Conservation (phyloP, 2,888 invertebrate genomes). For the Sicus ferrugineus region DNA sequence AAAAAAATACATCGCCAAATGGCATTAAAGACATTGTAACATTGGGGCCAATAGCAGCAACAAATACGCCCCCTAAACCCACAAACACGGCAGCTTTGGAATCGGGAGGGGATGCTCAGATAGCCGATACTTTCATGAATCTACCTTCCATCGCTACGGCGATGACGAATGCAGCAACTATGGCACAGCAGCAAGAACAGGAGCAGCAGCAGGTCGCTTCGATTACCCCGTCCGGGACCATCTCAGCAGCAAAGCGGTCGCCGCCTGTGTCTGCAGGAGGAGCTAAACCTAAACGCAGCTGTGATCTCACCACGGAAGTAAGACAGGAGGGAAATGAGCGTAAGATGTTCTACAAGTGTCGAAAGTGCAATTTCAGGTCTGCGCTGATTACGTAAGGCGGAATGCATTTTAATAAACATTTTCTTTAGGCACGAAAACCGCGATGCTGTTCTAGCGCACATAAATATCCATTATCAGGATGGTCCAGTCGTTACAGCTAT, state of each 20-base stretch:
- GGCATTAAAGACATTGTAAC: constrained; percentile 56
- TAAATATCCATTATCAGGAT: constrained; percentile 71
- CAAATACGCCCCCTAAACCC: constrained; percentile 10
- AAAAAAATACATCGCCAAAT: constrained; percentile 55
- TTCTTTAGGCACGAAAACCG: constrained; percentile 71
- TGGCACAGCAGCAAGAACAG: constrained; percentile 49
- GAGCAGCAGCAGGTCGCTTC: constrained; percentile 51
- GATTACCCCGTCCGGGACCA: constrained; percentile 59
- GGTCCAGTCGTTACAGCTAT: constrained; percentile 44
- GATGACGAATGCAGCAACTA: constrained; percentile 58
- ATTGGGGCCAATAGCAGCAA: constrained; percentile 51
- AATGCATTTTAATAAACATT: too few species aligned
- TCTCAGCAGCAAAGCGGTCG: constrained; percentile 58
- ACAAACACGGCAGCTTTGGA: constrained; percentile 17
- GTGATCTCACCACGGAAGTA: constrained; percentile 66
- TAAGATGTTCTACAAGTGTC: constrained; percentile 87
- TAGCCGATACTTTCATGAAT: constrained; percentile 51
- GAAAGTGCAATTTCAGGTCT: constrained; percentile 86
- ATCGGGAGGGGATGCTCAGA: constrained; percentile 43
- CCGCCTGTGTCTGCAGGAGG: constrained; percentile 62
- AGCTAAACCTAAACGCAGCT: constrained; percentile 68
- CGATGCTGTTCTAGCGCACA: constrained; percentile 72
- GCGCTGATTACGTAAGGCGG: not conserved
- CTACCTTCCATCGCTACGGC: constrained; percentile 57
- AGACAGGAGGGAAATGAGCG: constrained; percentile 68